Percentiles rank a stretch among this genome's conserved stretches.
These are phyloP conservation scores for Sinelater perroti DNA, from an alignment of 2,888 invertebrate species.

Conservation along the genomic window DNA sequence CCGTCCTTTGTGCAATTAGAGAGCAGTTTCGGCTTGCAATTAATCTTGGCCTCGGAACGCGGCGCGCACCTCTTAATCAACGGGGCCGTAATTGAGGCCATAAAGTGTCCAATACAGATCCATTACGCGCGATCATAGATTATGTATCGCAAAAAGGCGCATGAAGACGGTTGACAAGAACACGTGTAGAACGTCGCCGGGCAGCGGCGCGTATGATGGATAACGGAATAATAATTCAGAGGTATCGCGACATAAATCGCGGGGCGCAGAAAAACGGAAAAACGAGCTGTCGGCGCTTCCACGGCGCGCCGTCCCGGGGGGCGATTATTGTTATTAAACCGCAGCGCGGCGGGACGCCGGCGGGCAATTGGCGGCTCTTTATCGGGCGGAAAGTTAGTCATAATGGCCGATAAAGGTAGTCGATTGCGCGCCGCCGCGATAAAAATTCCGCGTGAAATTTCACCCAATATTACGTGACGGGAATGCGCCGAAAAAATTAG, in stretches of 20 bases:
- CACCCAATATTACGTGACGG: constrained; percentile 36
- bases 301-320: not conserved
- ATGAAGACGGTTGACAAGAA: constrained; percentile 3
- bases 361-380: not conserved
- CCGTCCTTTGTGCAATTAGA: too few relatives aligned
- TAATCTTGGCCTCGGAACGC: too few relatives aligned
- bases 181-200: not conserved
- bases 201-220: not conserved
- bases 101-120: too few relatives aligned
- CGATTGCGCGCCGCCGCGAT: constrained; percentile 27
- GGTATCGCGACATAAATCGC: not conserved
- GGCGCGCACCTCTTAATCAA: too few relatives aligned
- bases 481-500: constrained; percentile 29
- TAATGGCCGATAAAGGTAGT: constrained; percentile 31
- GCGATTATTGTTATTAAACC: too few relatives aligned
- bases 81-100: too few relatives aligned
- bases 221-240: not conserved
- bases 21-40: too few relatives aligned
- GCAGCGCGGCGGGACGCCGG: not conserved
- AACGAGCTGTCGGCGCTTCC: not conserved
- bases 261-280: not conserved
- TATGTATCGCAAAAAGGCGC: too few relatives aligned
- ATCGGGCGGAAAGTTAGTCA: constrained; percentile 27
- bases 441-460: constrained; percentile 36
- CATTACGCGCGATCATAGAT: too few relatives aligned